Evolutionary conservation across 1,140 invertebrate genomes (phyloP).

Genomic region (Chironomus striatipennis): DNA sequence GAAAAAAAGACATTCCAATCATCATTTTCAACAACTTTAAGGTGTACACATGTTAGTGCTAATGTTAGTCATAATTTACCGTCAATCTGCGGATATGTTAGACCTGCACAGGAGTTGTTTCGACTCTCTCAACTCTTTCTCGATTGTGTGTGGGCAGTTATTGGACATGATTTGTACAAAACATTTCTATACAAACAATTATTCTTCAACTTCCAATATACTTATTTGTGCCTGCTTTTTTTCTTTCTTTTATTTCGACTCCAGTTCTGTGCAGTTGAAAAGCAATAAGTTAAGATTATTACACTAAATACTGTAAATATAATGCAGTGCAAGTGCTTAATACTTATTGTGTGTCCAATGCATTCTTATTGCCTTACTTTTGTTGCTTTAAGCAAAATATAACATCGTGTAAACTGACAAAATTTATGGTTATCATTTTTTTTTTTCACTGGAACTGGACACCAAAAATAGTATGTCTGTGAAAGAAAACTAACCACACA

Average conservation of each 20-base stretch:
- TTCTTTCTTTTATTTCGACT: too few species aligned
- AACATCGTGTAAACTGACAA: not conserved
- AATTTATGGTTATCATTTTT: not conserved
- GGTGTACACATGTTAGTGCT: not conserved
- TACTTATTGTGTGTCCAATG: not conserved
- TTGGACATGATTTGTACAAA: slow-evolving; percentile 9
- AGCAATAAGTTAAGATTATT: slow-evolving; percentile 3
- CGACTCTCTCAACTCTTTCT: too few species aligned
- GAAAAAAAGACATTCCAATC: too few species aligned
- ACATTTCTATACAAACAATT: not conserved
- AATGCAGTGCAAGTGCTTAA: not conserved
- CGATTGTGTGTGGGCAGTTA: not conserved
- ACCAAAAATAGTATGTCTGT: not conserved
- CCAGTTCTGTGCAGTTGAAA: not conserved
- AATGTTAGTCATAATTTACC: slow-evolving; percentile 9
- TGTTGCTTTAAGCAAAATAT: not conserved
- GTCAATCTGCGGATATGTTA: slow-evolving; percentile 5
- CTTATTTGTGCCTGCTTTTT: too few species aligned
- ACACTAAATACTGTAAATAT: not conserved
- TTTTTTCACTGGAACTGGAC: not conserved
- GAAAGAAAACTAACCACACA: not conserved
- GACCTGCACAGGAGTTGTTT: not conserved
- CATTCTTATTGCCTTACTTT: not conserved
- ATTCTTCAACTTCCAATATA: not conserved
- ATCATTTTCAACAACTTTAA: not conserved